Conservation (phyloP, 2,888 invertebrate genomes). For the Agonopterix arenella region DNA sequence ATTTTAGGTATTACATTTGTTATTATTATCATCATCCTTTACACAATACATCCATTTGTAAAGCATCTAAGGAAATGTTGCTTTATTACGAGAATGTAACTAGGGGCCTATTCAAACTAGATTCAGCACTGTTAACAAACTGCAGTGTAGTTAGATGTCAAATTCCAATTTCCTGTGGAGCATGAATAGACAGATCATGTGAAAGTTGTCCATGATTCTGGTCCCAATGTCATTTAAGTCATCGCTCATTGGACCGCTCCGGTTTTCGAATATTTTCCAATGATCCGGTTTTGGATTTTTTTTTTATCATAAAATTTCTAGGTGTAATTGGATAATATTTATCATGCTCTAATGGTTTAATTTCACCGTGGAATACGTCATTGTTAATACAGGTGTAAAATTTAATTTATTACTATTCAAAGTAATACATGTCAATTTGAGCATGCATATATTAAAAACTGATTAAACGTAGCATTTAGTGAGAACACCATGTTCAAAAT, state of each 20-base stretch:
- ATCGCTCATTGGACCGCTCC: slow-evolving; percentile 35
- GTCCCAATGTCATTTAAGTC: slow-evolving; percentile 43
- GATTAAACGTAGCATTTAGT: too few species aligned
- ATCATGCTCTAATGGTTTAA: too few species aligned
- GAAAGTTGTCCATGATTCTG: slow-evolving; percentile 56
- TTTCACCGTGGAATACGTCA: too few species aligned
- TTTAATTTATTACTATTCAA: too few species aligned
- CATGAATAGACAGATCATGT: slow-evolving; percentile 33
- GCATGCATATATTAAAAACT: too few species aligned
- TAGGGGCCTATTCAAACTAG: neutral
- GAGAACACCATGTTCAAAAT: too few species aligned
- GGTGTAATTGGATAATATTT: neutral
- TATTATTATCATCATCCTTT: too few species aligned
- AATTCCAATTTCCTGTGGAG: slow-evolving; percentile 36
- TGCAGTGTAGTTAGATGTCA: slow-evolving; percentile 6
- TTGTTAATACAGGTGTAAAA: too few species aligned
- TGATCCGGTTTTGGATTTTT: slow-evolving; percentile 31
- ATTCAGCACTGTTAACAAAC: neutral
- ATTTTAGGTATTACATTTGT: too few species aligned
- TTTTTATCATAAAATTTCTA: neutral
- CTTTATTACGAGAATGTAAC: neutral
- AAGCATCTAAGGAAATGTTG: neutral
- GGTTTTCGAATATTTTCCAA: slow-evolving; percentile 37
- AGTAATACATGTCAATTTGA: too few species aligned
- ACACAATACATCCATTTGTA: too few species aligned